A percentile compares a stretch with the other conserved stretches of the same genome.
phyloP scores from a whole-genome alignment of 2,797 vertebrate genomes.

The Hemibagrus guttatus region DNA sequence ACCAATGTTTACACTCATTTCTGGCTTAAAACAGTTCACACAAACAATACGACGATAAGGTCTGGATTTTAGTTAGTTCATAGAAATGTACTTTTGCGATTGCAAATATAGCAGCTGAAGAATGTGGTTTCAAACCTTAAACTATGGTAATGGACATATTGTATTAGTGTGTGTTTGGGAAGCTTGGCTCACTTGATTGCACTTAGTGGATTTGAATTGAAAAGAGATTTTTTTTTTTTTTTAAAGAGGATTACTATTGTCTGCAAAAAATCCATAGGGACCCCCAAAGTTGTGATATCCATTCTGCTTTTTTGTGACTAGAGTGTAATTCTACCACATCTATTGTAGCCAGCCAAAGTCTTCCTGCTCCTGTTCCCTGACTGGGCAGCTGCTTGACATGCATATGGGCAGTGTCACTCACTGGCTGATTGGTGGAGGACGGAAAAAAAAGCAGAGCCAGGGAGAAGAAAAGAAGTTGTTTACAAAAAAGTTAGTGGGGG shows the following conservation, averaged over 20 bases:
- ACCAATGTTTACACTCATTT: conserved; percentile 66
- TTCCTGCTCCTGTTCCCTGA: conserved; percentile 59
- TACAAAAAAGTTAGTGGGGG: conserved; percentile 62
- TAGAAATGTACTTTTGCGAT: background rate
- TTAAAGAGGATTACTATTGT: conserved; percentile 33
- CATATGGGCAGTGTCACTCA: conserved; percentile 66
- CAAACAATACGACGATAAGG: background rate
- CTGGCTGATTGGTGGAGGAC: conserved; percentile 67
- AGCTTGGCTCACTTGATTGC: background rate
- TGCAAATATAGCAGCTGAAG: background rate
- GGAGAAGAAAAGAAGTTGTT: conserved; percentile 66
- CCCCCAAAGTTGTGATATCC: conserved; percentile 58
- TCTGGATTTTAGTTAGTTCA: background rate
- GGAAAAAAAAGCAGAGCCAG: conserved; percentile 48
- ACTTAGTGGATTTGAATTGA: background rate
- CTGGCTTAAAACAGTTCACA: conserved; percentile 51
- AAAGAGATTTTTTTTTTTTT: conserved; percentile 1
- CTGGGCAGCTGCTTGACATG: conserved; percentile 68
- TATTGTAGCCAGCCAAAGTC: conserved; percentile 55
- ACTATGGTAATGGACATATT: background rate
- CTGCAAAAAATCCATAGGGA: conserved; percentile 57
- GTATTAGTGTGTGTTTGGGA: background rate
- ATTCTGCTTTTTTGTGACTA: conserved; percentile 37
- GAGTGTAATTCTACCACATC: conserved; percentile 59
- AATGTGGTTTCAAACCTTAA: background rate